A percentile compares a stretch with the other conserved stretches of the same genome.
Conservation (phyloP, 2,797 vertebrate genomes). For the Perodicticus potto region DNA sequence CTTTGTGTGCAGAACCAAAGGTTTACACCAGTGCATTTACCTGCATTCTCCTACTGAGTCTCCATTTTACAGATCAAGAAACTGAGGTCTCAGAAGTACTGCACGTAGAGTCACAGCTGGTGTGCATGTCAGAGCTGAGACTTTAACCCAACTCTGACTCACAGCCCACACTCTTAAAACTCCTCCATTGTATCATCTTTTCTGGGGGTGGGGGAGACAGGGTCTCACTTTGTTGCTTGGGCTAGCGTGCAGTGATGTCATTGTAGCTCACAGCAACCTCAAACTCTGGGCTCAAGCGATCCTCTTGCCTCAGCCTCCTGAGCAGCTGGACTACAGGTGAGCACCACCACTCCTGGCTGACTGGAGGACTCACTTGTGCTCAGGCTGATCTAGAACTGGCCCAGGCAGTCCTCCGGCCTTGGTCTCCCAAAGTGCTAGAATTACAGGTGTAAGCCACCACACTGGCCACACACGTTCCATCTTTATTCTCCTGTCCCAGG, state of each 20-base stretch:
- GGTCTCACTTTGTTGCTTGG: background rate
- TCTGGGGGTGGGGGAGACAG: background rate
- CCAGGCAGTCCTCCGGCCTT: background rate
- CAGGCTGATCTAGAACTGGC: background rate
- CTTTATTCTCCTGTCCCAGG: fast-evolving
- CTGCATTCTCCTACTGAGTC: background rate
- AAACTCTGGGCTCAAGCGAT: too few relatives aligned
- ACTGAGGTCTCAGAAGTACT: background rate
- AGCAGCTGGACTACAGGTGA: too few relatives aligned
- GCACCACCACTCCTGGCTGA: too few relatives aligned
- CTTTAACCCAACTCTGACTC: background rate
- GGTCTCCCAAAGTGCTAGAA: background rate
- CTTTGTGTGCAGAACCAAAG: background rate
- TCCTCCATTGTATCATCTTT: background rate
- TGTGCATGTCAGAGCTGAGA: background rate
- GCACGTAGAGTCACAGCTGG: background rate
- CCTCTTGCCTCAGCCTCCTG: too few relatives aligned
- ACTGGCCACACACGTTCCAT: background rate
- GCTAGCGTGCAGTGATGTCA: background rate
- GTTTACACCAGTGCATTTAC: background rate
- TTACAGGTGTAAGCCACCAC: background rate
- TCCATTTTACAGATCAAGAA: slow-evolving; percentile 13
- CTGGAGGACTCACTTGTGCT: background rate
- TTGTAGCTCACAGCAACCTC: background rate
- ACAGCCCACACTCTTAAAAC: background rate